Base-by-base conservation (phyloP, 1,140 invertebrate species). In the Homarus americanus region DNA sequence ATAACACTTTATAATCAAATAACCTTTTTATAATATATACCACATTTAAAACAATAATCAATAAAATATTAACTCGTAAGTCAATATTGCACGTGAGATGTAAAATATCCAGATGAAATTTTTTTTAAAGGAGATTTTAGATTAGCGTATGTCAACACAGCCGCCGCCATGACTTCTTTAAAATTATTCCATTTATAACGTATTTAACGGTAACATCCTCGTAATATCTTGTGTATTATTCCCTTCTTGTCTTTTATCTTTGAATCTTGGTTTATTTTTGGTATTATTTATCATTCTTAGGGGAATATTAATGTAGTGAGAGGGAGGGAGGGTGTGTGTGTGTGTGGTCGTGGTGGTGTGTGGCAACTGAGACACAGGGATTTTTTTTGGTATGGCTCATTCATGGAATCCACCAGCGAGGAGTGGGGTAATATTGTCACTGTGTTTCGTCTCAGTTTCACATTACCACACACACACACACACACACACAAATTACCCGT, bases 311-410 rank as follows among this genome's bases (percentile, higher is more conserved):
- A 63, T 82, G 2, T 9, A 63, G 10, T 36, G 49, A 20, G 32
- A 44, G 15, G 12, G 34, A 20, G 32, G 34, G 63, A 12, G 17
- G 15, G 38, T 15, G 24, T 4, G 17, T 4, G 24, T 12, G 24
- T 17, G 32, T 9, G 49, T 15, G 12, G 10, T n/a, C 41, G 28
- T 32, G 44, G 82, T 34, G 69, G n/a, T 32, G n/a, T 84, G 58
- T 84, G 32, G 82, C 82, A 84, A 72, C 82, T 72, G 5, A 9
- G 10, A 34, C 63, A 28, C 24, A 1, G 17, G 66, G 15, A 41
- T 84, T 84, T 84, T 84, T 84, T 84, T 73, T 40, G 72, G 66
- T 84, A 84, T n/a, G 73, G 72, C 82, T 84, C 82, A 84, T 84
- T 84, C 82, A 84, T 84, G 82, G 82, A 84, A 84, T 84, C 82